These are phyloP conservation scores for Heterotis niloticus DNA, from an alignment of 2,113 vertebrate genomes.

Conservation along the genomic window DNA sequence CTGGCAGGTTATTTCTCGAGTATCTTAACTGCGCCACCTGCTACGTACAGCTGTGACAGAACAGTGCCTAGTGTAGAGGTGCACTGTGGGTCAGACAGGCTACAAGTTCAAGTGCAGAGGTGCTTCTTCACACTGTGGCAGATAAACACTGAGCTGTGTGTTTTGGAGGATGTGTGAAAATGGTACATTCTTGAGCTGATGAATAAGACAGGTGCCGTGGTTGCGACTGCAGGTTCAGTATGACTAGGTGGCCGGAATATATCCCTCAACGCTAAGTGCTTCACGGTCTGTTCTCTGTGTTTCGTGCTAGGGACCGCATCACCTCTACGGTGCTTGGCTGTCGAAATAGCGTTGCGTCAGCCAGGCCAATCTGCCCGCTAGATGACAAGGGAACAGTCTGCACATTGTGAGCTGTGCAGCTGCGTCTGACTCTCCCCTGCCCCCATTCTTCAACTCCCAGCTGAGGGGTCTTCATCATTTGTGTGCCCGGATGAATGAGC, in stretches of 20 bases:
- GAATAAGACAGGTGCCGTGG: neutral
- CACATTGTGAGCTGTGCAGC: conserved; percentile 25
- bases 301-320: neutral
- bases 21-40: too few species aligned
- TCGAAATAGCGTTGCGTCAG: too few species aligned
- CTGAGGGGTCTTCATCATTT: neutral
- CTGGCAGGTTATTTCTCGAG: too few species aligned
- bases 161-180: neutral
- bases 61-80: too few species aligned
- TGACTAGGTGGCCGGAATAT: neutral
- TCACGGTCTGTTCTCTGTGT: neutral
- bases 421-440: neutral
- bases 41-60: too few species aligned
- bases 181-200: neutral
- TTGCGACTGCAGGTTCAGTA: too few species aligned
- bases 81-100: neutral
- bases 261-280: neutral
- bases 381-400: neutral
- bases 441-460: neutral
- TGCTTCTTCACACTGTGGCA: neutral
- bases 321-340: neutral
- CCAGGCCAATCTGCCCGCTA: neutral
- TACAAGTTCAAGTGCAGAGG: neutral
- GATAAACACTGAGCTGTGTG: conserved; percentile 1
- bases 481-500: conserved; percentile 8